Base-by-base conservation (phyloP, 2,113 vertebrate species). In the Psammodynastes pulverulentus region DNA sequence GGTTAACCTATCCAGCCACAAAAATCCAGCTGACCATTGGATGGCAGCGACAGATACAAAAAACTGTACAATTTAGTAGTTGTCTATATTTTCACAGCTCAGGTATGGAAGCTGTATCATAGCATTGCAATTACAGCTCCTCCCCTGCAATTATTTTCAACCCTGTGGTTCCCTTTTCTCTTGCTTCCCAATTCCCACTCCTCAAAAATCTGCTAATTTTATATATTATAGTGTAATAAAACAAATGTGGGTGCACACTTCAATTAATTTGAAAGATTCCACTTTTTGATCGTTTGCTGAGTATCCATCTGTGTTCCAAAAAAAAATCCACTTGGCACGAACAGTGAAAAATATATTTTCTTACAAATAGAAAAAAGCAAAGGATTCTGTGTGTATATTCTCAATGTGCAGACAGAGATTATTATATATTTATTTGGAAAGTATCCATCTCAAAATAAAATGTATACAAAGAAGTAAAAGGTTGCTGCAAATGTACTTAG, bases 301-400 rank as follows among this genome's bases (percentile, higher is more conserved):
- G 85, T 49, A 52, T 17, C 51, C 51, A 91, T 93, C 86, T 54
- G 43, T 93, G 48, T 79, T 67, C 92, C 87, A 48, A 48, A 56
- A 56, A 79, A 79, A 39, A 39, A 72, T 84, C 85, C 52, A 51
- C 87, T 89, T 89, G 88, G n/a, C n/a, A 67, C n/a, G 46, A 49
- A 46, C 29, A 89, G 62, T 92, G 29, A 54, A 48, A 86, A 92
- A 85, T 89, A 23, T 62, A 39, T 43, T 85, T 89, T 62, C 72
- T n/a, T 92, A 58, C n/a, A 62, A 15, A 86, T 51, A 43, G 89
- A 92, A 92, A 79, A 62, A 89, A 92, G 85, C 79, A 92, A 45
- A 53, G 85, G 86, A 45, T 56, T n/a, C 43, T 58, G 54, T 84
- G 29, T 86, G 23, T 17, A 54, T 53, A 58, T 62, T 89, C 46